Base-by-base conservation (phyloP, 23 tunicate genomes). In the Diplosoma virens region DNA sequence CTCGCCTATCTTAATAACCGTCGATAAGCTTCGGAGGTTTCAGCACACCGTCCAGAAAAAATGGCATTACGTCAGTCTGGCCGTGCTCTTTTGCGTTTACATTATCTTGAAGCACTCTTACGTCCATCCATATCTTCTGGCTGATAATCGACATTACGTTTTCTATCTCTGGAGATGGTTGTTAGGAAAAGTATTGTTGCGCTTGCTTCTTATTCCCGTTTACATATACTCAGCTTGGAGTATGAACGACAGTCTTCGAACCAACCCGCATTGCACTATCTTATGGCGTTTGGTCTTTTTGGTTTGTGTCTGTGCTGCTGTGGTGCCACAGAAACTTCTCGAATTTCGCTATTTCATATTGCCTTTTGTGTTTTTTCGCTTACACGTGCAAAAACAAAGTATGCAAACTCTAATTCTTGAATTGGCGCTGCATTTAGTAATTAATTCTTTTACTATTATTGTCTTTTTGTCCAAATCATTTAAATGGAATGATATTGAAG, bases 81-180 rank as follows among this genome's bases (percentile, higher is more conserved):
- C 33, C 11, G 61, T 70, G n/a, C 4, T 85, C 1, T 23, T 67
- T 25, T 47, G 76, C 52, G 18, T 74, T 27, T 81, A 88, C 33
- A 27, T 61, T 24, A 24, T 85, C 11, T 18, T 47, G 0, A 37
- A 59, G 27, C 69, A 70, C 67, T 75, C 86, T 0, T 47, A 82
- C 52, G 81, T 79, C 5, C 97, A 92, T 55, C 77, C 70, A 30
- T 92, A 87, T 68, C 47, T 92, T 45, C 86, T 92, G 11, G 92
- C 97, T 34, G 97, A 92, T 78, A 92, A 92, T 33, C 79, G 97
- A 1, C 97, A 92, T 37, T 92, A 85, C 37, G 89, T 76, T 9
- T 92, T 92, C 45, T 92, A 85, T 56, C 23, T 85, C 4, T 85
- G 92, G 83, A 66, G 84, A 32, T 77, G 59, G 69, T 17, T 92